These are phyloP conservation scores for Bettongia penicillata DNA, from an alignment of 2,113 vertebrate genomes.

Conservation along the genomic window DNA sequence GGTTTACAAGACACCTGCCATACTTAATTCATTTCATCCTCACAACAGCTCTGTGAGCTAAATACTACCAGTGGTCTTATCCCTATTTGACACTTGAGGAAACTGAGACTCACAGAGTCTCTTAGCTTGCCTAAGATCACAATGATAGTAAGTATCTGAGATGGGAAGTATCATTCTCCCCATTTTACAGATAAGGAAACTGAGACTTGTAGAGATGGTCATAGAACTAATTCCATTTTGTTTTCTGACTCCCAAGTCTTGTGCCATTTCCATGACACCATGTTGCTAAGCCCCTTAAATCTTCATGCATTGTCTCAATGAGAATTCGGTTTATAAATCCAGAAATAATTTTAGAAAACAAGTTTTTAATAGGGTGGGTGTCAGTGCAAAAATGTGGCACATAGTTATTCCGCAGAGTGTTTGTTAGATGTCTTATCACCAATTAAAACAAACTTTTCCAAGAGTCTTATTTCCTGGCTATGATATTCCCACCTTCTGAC, in stretches of 20 bases:
- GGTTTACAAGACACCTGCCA: background rate
- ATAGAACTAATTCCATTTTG: background rate
- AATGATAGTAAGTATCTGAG: background rate
- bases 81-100: background rate
- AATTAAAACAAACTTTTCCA: conserved; percentile 79
- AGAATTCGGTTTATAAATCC: conserved; percentile 58
- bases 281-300: conserved; percentile 24
- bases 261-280: background rate
- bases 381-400: conserved; percentile 61
- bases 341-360: conserved; percentile 74
- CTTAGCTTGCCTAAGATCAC: background rate
- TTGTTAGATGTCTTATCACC: conserved; percentile 64
- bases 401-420: conserved; percentile 59
- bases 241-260: background rate
- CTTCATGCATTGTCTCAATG: conserved; percentile 43
- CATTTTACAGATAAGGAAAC: background rate
- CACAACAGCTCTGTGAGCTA: background rate
- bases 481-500: conserved; percentile 76
- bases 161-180: background rate
- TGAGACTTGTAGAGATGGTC: background rate
- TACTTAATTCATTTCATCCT: background rate
- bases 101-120: no score
- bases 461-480: conserved; percentile 70
- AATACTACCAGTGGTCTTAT: background rate
- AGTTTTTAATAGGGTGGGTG: conserved; percentile 76